Evolutionary conservation across 2,888 invertebrate genomes (phyloP).

Genomic region (Agrilus cyanescens): DNA sequence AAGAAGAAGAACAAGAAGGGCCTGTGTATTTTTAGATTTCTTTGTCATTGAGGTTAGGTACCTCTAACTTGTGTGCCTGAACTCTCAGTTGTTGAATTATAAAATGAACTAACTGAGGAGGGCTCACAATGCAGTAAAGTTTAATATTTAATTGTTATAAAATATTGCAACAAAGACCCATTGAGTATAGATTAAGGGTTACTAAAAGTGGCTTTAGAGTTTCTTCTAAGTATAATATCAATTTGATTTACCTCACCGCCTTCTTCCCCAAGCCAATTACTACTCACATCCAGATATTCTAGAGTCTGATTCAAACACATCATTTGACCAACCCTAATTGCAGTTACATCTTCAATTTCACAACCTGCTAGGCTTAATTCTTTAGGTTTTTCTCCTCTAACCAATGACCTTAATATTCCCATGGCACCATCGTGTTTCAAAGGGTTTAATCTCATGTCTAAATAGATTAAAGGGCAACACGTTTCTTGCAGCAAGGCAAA

Average conservation of each 20-base stretch:
- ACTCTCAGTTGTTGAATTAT: neutral
- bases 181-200: slow-evolving; percentile 35
- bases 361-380: slow-evolving; percentile 45
- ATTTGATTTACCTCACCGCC: slow-evolving; percentile 32
- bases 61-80: too few relatives aligned
- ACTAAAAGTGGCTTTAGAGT: slow-evolving; percentile 19
- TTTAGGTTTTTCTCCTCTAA: slow-evolving; percentile 42
- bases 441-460: slow-evolving; percentile 50
- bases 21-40: too few relatives aligned
- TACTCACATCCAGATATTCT: slow-evolving; percentile 43
- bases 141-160: neutral
- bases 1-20: too few relatives aligned
- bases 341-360: slow-evolving; percentile 41
- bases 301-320: slow-evolving; percentile 42
- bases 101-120: neutral
- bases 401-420: slow-evolving; percentile 45
- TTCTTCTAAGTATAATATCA: neutral
- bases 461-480: slow-evolving; percentile 25
- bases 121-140: neutral
- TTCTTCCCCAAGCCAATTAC: slow-evolving; percentile 46
- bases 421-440: slow-evolving; percentile 47
- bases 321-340: slow-evolving; percentile 42
- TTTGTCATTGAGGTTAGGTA: too few relatives aligned
- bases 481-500: slow-evolving; percentile 25
- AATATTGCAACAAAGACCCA: slow-evolving; percentile 7